phyloP scores from a whole-genome alignment of 2,113 vertebrate genomes.

The Lophura nycthemera region DNA sequence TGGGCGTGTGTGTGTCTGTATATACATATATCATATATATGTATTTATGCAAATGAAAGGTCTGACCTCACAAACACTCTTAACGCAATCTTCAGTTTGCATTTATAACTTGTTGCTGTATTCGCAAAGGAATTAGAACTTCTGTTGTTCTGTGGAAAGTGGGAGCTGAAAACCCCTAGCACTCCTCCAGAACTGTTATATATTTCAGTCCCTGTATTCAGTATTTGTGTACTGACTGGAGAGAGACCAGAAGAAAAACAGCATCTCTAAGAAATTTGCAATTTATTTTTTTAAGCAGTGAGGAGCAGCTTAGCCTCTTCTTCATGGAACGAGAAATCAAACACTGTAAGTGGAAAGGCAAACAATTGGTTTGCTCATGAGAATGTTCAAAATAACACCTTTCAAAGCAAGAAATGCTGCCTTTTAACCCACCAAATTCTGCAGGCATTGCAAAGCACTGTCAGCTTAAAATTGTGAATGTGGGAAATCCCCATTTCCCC shows the following conservation, averaged over 20 bases:
- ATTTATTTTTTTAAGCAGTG: conserved; percentile 35
- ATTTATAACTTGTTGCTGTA: no score
- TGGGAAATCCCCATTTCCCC: conserved; percentile 3
- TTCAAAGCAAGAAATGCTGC: conserved; percentile 22
- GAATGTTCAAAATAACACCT: conserved; percentile 66
- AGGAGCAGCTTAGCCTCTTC: conserved; percentile 67
- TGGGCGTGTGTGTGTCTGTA: no score
- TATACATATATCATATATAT: no score
- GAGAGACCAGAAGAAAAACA: not conserved
- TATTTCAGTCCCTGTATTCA: not conserved
- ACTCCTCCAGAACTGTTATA: not conserved
- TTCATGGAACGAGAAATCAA: conserved; percentile 67
- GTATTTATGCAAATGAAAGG: not conserved
- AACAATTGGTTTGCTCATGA: conserved; percentile 68
- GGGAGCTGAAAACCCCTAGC: not conserved
- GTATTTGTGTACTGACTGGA: not conserved
- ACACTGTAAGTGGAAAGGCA: conserved; percentile 71
- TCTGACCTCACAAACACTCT: not conserved
- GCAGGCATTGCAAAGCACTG: accelerated
- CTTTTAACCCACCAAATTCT: conserved; percentile 36
- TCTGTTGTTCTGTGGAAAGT: not conserved
- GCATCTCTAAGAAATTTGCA: conserved; percentile 29
- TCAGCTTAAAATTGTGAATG: not conserved
- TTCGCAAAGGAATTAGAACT: not conserved
- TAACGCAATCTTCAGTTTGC: not conserved